Evolutionary conservation across 2,797 vertebrate species (phyloP), one percentile per base, ranked within the genome.

Genomic region (Pseudochirops cupreus): DNA sequence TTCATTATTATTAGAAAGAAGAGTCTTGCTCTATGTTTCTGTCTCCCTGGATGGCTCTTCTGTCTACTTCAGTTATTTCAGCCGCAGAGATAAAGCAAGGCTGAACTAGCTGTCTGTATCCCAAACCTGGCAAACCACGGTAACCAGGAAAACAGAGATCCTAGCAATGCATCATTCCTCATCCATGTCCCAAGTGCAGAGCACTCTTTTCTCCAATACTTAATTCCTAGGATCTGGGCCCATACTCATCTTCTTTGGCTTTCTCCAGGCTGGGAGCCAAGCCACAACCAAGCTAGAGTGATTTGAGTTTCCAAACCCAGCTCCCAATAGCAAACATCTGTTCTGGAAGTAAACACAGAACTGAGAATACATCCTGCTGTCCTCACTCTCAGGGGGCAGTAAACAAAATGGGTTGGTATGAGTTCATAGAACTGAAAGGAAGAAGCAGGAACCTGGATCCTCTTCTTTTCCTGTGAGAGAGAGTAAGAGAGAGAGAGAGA

Each of bases 281-380:
- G 74, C 21, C 74, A 82, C 74, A 82, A 50, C 39, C 74, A 87
- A 87, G 7, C 39, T 87, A 87, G 39, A 87, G 39, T 50, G 74
- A 87, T 87, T 87, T 87, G 74, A 50, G 74, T 26, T 82, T 87
- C 67, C 39, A 87, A 87, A 87, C 39, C 74, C 74, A 46, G 39
- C 10, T 87, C 74, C 74, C 74, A 87, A 87, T 26, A 87, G 74
- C 74, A 87, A 87, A 87, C 74, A 46, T 87, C 74, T 87, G 39
- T 87, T 87, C 74, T 87, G 74, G 74, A 87, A 50, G 39, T 87
- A 87, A 87, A 87, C 74, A 87, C 74, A 87, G 74, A 87, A 87
- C 74, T 87, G 74, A 87, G 74, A 87, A 50, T 26, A 87, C 74
- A 87, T 46, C 74, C 74, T 87, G 39, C 74, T 87, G 74, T 50